Conservation (phyloP, 2,888 invertebrate species). For the Acheta domesticus region DNA sequence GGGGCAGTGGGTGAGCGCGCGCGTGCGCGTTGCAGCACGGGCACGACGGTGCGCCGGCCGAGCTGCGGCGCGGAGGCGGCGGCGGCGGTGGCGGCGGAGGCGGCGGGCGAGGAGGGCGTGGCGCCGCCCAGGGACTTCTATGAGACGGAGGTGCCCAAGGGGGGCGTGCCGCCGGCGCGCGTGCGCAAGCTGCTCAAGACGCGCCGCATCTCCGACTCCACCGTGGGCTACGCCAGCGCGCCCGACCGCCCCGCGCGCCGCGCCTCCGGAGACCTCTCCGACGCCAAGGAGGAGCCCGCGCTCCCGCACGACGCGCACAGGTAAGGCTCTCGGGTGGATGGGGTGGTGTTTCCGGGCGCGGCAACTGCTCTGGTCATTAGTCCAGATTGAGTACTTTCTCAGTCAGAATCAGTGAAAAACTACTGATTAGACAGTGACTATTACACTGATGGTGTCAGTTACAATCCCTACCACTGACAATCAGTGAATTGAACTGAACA, state of each 20-base stretch:
- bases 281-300: neutral
- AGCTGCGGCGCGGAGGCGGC: neutral
- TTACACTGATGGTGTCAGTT: too few relatives aligned
- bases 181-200: slow-evolving; percentile 41
- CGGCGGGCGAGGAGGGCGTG: neutral
- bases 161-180: neutral
- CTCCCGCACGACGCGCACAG: neutral
- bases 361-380: too few relatives aligned
- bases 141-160: neutral
- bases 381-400: too few relatives aligned
- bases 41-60: neutral
- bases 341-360: too few relatives aligned
- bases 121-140: neutral
- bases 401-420: too few relatives aligned
- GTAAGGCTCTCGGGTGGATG: neutral
- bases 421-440: too few relatives aligned
- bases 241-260: slow-evolving; percentile 27
- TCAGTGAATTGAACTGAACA: too few relatives aligned
- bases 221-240: slow-evolving; percentile 39
- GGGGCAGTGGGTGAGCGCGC: neutral
- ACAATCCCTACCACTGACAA: too few relatives aligned
- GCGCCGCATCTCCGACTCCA: slow-evolving; percentile 41
- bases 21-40: neutral
- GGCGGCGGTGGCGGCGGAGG: neutral
- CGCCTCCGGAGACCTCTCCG: neutral